Evolutionary conservation across 2,797 vertebrate species (phyloP), one percentile per base, ranked within the genome.

Genomic region (Takifugu rubripes): DNA sequence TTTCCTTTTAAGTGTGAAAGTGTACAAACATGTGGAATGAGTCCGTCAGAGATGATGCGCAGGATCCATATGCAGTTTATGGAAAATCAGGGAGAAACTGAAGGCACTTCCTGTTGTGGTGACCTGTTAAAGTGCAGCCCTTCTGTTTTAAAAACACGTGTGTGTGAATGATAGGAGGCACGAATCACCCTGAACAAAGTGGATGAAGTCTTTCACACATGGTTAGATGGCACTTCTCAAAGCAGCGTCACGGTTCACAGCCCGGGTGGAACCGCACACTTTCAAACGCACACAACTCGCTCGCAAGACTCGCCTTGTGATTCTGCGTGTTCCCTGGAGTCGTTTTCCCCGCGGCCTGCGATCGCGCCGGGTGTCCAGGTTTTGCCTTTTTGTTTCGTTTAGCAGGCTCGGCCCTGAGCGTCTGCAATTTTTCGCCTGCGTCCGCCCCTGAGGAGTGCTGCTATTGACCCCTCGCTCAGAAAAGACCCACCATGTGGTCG

Each of bases 401-500:
- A 56, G 27, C 49, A 47, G 48, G 46, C 46, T 25, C 27, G 53
- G 50, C 76, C 64, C 72, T 56, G 33, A 79, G 65, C 62, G 70
- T 71, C 36, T 14, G 36, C 12, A 0, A 3, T 40, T 40, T 33
- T 40, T 14, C 4, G 8, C 12, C 21, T 40, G 54, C 50, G 29
- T 59, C 27, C 31, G 59, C 51, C 52, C 56, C 50, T 55, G 52
- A 56, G 51, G 50, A 17, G 11, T 62, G 59, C 45, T 49, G 44
- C 12, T 42, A 52, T 61, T 49, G 49, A 49, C 56, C 40, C 25
- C 27, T 47, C 56, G 0, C 21, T 96, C 91, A 98, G 66, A 94
- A 89, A 69, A 99, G 85, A 25, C 97, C 97, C 68, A 99, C 97
- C 97, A 99, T 99, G 52, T 92, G 93, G 84, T 99, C 97, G 0